phyloP scores from a whole-genome alignment of 2,113 vertebrate genomes.

The Bos javanicus region DNA sequence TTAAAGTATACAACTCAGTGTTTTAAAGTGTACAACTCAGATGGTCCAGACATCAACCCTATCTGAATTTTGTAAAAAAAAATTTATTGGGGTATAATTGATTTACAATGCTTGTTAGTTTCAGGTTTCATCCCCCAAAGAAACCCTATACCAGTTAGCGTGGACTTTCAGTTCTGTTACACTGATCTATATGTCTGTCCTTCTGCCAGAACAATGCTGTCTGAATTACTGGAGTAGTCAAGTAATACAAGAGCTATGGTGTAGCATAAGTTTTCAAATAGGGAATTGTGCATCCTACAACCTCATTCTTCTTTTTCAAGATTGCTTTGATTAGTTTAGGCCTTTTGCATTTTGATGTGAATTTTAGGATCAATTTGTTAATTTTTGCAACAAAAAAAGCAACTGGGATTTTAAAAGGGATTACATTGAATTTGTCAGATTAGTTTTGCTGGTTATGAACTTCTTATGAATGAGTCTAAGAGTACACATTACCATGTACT shows the following conservation, averaged over 20 bases:
- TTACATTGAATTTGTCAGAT: neutral
- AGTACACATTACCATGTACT: neutral
- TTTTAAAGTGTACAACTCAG: neutral
- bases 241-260: neutral
- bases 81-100: neutral
- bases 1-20: neutral
- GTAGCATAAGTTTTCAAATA: neutral
- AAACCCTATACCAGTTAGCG: neutral
- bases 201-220: neutral
- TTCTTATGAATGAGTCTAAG: neutral
- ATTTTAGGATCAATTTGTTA: neutral
- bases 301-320: neutral
- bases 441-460: neutral
- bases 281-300: neutral
- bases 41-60: neutral
- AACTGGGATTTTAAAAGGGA: neutral
- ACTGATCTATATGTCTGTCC: neutral
- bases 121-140: neutral
- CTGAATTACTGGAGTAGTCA: neutral
- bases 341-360: neutral
- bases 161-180: neutral
- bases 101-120: neutral
- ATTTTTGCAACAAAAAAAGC: neutral
- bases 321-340: neutral
- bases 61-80: neutral